Base-by-base conservation (phyloP, 2,113 vertebrate species). In the Lagenorhynchus albirostris region DNA sequence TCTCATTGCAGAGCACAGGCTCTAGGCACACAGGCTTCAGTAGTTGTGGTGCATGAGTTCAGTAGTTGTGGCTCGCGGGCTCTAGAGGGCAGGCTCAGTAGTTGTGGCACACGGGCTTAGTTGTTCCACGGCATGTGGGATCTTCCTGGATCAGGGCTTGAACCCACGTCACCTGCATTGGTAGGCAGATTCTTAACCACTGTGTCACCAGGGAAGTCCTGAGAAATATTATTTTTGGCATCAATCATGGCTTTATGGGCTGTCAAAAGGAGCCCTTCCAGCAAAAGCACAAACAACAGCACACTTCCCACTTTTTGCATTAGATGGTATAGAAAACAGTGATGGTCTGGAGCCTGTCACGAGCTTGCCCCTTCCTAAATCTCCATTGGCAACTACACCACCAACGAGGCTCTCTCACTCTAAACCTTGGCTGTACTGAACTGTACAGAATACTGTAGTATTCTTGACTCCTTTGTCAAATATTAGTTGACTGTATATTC, bases 181-280 rank as follows among this genome's bases (percentile, higher is more conserved):
- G 53, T 17, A 53, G 15, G 53, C 53, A 53, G 53, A 6, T 53
- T 53, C 53, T 53, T 53, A 53, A 53, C 53, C 53, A 53, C 53
- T 53, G 53, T 18, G 15, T 18, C 53, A 53, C 53, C 53, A 53
- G 15, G 53, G 15, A 53, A 53, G 15, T 53, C 15, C 58, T 58
- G 41, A 93, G 50, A 95, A 93, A 73, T 84, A 91, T 85, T 97
- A 80, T 81, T 89, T 98, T 95, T 73, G 47, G 38, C 53, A 92
- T 97, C 67, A n/a, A 83, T 95, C 94, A 92, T 68, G 84, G 36
- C n/a, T 79, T 93, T 96, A 96, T 82, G 73, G 63, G 71, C 81
- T 86, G 47, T 88, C 53, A 93, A 53, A 93, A 73, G 31, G 23
- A 83, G 41, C 33, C 33, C 83, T 55, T 68, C 23, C 33, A 47